Evolutionary conservation across 1,140 invertebrate genomes (phyloP).

Genomic region (Anoplophora glabripennis): DNA sequence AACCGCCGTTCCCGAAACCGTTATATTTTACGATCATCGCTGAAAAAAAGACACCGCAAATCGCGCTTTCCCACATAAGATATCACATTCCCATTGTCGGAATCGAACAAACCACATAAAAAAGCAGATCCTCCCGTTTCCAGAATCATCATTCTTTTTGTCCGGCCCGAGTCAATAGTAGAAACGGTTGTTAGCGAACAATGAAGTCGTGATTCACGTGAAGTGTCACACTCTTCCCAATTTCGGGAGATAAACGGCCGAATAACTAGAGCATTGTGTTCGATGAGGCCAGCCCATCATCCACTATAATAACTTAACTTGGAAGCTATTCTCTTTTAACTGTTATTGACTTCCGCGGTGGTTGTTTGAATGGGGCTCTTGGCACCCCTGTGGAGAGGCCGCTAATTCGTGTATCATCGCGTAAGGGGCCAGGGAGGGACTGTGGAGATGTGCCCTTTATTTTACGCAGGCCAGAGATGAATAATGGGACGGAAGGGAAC

Average conservation of each 20-base stretch:
- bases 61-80: too few species aligned
- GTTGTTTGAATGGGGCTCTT: not conserved
- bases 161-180: not conserved
- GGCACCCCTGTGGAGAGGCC: not conserved
- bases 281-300: not conserved
- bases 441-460: too few species aligned
- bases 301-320: constrained; percentile 13
- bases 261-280: constrained; percentile 27
- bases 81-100: too few species aligned
- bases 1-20: too few species aligned
- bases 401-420: not conserved
- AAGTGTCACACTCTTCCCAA: constrained; percentile 6
- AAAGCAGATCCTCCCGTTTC: too few species aligned
- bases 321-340: not conserved
- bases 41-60: too few species aligned
- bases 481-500: not conserved
- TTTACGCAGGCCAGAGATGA: not conserved
- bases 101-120: too few species aligned
- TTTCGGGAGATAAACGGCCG: constrained; percentile 24
- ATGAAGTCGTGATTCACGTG: constrained; percentile 5
- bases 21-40: too few species aligned
- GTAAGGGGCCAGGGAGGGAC: not conserved
- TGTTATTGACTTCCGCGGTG: constrained; percentile 24
- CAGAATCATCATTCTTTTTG: not conserved
- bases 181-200: not conserved